Base-by-base conservation (phyloP, 2,888 invertebrate genomes). In the Tricholauxania praeusta region DNA sequence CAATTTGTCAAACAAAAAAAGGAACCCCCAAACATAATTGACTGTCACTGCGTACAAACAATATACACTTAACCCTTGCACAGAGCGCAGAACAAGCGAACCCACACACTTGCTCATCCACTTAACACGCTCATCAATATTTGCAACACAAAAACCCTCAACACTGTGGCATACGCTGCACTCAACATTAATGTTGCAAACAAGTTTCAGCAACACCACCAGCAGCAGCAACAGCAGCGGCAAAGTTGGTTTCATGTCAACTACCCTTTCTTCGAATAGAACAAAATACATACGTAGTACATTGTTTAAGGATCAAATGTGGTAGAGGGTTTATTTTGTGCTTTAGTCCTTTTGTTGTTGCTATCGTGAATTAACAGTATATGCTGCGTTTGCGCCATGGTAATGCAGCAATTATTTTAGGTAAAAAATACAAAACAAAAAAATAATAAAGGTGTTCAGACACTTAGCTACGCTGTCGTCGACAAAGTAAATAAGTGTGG, bases 41-140 rank as follows among this genome's bases (percentile, higher is more conserved):
- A 66, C 53, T 66, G 49, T 22, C 66, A 32, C 66, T 55, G 17
- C 32, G 15, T 22, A 55, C 6, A 39, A 39, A 55, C 17, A 14
- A 6, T 39, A 39, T 39, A 39, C 39, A 10, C 39, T 39, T 39
- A 39, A 10, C 39, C 39, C 60, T 32, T n/a, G 28, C 17, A 22
- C 28, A 15, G 28, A 22, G 52, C 52, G 28, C 3, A 51, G 32
- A 10, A 22, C 51, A 12, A 15, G 12, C 15, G 3, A 28, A 28
- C 49, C 51, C 51, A 65, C 51, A 48, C 65, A 15, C 17, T 15
- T n/a, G 14, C 15, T 14, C 39, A 65, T 74, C 77, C 82, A 81
- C 82, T 81, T 80, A 81, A 82, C 82, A 82, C 79, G 81, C 81
- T 82, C 82, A 82, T 82, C 81, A 82, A 82, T 82, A 81, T 77